Evolutionary conservation across 2,113 vertebrate species (phyloP).

Genomic region (Carettochelys insculpta): DNA sequence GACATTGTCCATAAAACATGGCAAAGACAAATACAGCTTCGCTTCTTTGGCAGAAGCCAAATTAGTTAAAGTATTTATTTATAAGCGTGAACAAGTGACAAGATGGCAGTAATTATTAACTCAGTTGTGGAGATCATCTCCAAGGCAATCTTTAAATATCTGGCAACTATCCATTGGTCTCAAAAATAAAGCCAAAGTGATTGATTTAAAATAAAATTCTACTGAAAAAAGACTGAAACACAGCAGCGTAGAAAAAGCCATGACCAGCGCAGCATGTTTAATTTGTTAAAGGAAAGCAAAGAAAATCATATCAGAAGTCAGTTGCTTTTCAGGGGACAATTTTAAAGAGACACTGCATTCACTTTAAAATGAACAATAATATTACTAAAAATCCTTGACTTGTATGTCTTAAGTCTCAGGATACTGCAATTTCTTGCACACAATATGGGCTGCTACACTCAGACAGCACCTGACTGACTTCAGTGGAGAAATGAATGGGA

Average conservation of each 20-base stretch:
- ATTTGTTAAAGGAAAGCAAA: not conserved
- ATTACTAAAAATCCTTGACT: not conserved
- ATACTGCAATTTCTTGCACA: not conserved
- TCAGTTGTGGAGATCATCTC: not conserved
- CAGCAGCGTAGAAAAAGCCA: not conserved
- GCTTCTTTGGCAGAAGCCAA: not conserved
- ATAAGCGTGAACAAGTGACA: not conserved
- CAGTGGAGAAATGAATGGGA: not conserved
- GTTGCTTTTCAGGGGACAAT: not conserved
- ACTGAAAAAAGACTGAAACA: not conserved
- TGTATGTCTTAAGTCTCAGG: too few species aligned
- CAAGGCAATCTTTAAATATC: not conserved
- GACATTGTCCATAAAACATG: conserved; percentile 6
- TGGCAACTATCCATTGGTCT: not conserved
- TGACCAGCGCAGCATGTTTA: not conserved
- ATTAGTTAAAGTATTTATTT: conserved; percentile 39
- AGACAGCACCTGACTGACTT: not conserved
- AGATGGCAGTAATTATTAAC: not conserved
- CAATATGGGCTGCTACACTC: too few species aligned
- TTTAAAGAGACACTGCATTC: not conserved
- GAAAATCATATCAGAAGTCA: not conserved
- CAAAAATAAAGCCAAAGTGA: accelerated
- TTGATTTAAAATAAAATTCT: not conserved
- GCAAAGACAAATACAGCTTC: not conserved
- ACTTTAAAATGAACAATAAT: not conserved